Percentiles rank a stretch among this genome's conserved stretches.
Evolutionary conservation across 2,797 vertebrate genomes (phyloP).

Genomic region (Bufotes viridis): DNA sequence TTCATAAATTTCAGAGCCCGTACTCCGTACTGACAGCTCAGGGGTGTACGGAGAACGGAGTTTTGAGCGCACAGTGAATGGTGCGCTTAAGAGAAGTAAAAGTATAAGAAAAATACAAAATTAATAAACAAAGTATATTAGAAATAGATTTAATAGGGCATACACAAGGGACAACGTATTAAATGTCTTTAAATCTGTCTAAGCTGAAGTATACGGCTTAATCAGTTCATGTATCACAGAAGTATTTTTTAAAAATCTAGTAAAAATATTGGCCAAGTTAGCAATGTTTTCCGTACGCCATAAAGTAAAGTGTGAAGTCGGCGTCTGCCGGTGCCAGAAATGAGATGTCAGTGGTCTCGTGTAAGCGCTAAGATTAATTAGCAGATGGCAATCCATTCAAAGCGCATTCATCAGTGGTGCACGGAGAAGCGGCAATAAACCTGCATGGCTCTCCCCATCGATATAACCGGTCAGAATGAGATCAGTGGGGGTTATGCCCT

Average conservation of each 20-base stretch:
- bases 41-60: too few relatives aligned
- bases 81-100: too few relatives aligned
- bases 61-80: too few relatives aligned
- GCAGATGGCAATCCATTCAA: not conserved
- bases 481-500: not conserved
- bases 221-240: not conserved
- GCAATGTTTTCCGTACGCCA: conserved; percentile 3
- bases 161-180: too few relatives aligned
- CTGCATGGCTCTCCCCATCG: not conserved
- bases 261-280: not conserved
- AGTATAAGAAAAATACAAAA: too few relatives aligned
- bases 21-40: too few relatives aligned
- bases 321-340: not conserved
- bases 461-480: not conserved
- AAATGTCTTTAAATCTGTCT: not conserved
- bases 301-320: conserved; percentile 24
- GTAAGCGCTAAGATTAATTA: not conserved
- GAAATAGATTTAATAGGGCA: too few relatives aligned
- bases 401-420: not conserved
- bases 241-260: not conserved
- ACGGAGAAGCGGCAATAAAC: not conserved
- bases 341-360: not conserved
- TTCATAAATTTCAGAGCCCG: too few relatives aligned
- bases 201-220: not conserved
- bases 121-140: too few relatives aligned